A percentile compares a stretch with the other conserved stretches of the same genome.
phyloP scores from a whole-genome alignment of 2,113 vertebrate genomes.

The Lampris megalopsis region DNA sequence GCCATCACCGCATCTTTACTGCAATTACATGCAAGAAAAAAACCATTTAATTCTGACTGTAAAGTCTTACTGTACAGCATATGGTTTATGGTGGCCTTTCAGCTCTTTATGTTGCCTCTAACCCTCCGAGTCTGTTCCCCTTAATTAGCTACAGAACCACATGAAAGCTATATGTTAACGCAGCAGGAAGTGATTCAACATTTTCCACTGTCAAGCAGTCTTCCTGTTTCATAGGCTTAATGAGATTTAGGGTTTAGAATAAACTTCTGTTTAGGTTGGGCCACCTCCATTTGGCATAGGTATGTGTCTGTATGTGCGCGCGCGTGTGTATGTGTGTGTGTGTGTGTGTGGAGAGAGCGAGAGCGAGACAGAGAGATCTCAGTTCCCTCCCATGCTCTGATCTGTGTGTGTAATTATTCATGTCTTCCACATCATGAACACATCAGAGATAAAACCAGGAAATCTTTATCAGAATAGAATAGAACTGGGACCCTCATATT shows the following conservation, averaged over 20 bases:
- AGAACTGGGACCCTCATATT: background rate
- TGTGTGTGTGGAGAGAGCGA: slow-evolving; percentile 12
- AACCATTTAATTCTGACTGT: slow-evolving; percentile 19
- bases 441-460: slow-evolving; percentile 60
- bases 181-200: slow-evolving; percentile 72
- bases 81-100: slow-evolving; percentile 59
- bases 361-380: slow-evolving; percentile 32
- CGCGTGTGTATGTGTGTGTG: slow-evolving; percentile 1
- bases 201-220: slow-evolving; percentile 68
- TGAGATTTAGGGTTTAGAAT: slow-evolving; percentile 71
- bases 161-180: slow-evolving; percentile 70
- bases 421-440: slow-evolving; percentile 68
- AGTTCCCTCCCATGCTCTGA: slow-evolving; percentile 50
- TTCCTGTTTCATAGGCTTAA: slow-evolving; percentile 62
- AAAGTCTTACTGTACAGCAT: slow-evolving; percentile 17
- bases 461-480: slow-evolving; percentile 35
- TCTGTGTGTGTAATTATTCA: slow-evolving; percentile 71
- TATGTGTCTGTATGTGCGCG: background rate
- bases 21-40: slow-evolving; percentile 27
- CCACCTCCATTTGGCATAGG: slow-evolving; percentile 67
- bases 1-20: slow-evolving; percentile 11
- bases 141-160: slow-evolving; percentile 65
- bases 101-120: slow-evolving; percentile 49
- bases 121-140: slow-evolving; percentile 55
- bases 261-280: slow-evolving; percentile 73